These are phyloP conservation scores for Onychorhynchus coronatus DNA, from an alignment of 2,113 vertebrate genomes.

Conservation along the genomic window DNA sequence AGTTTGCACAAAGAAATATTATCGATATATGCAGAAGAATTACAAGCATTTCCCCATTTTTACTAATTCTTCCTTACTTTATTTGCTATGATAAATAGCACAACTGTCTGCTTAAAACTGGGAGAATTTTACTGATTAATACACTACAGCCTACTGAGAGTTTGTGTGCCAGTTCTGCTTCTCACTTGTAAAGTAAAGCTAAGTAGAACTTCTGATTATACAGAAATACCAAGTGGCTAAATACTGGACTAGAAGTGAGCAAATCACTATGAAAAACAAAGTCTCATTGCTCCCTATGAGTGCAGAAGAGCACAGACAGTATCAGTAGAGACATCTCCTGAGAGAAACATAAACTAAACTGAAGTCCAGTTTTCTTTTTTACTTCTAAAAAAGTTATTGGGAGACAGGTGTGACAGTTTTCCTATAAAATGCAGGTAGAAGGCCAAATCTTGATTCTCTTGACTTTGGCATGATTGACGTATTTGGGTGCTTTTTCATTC, in stretches of 20 bases:
- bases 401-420: background rate
- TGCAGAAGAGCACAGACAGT: background rate
- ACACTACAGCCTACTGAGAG: background rate
- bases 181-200: background rate
- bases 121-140: background rate
- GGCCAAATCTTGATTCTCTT: background rate
- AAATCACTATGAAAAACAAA: background rate
- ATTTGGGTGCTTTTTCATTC: background rate
- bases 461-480: background rate
- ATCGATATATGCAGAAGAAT: background rate
- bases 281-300: background rate
- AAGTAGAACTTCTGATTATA: background rate
- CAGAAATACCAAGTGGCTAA: background rate
- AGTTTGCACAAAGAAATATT: background rate
- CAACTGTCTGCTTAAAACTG: background rate
- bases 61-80: background rate
- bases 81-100: background rate
- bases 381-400: background rate
- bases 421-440: background rate
- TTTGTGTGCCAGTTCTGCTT: background rate
- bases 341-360: background rate
- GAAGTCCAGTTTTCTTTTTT: background rate
- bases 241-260: background rate
- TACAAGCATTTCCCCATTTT: background rate
- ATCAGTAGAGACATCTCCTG: background rate